Conservation (phyloP, 23 tunicate species). For the Styela clava region DNA sequence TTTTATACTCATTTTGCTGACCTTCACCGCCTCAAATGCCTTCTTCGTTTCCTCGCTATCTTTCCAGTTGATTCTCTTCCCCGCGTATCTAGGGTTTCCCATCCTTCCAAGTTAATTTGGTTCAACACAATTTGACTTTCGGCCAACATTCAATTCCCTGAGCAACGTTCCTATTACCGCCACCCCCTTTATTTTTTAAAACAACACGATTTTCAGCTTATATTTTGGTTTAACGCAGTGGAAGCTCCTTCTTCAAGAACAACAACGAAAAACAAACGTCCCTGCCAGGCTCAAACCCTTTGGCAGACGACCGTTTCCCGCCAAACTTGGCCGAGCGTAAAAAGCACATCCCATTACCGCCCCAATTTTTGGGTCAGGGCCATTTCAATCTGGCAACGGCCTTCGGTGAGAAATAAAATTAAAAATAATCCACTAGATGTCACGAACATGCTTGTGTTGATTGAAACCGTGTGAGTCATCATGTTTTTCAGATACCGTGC, state of each 20-base stretch:
- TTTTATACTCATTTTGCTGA: not conserved
- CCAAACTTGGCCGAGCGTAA: not conserved
- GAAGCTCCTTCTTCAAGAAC: not conserved
- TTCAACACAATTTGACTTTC: not conserved
- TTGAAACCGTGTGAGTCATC: not conserved
- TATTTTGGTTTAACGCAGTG: not conserved
- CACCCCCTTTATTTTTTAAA: not conserved
- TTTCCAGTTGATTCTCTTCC: not conserved
- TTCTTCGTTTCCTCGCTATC: not conserved
- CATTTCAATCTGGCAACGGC: no score
- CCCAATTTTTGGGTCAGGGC: not conserved
- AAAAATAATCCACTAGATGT: no score
- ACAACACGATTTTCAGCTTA: no score
- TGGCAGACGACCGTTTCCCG: not conserved
- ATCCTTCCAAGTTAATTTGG: not conserved
- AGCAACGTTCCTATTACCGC: not conserved
- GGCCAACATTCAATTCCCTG: no score
- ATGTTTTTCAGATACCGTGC: not conserved
- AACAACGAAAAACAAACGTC: not conserved
- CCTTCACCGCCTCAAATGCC: not conserved
- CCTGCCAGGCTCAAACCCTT: not conserved
- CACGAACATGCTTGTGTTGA: not conserved
- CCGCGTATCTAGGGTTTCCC: not conserved
- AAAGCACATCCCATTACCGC: not conserved
- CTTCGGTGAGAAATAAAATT: no score